These are phyloP conservation scores for Vanessa tameamea DNA, from an alignment of 1,140 invertebrate species.

Conservation along the genomic window DNA sequence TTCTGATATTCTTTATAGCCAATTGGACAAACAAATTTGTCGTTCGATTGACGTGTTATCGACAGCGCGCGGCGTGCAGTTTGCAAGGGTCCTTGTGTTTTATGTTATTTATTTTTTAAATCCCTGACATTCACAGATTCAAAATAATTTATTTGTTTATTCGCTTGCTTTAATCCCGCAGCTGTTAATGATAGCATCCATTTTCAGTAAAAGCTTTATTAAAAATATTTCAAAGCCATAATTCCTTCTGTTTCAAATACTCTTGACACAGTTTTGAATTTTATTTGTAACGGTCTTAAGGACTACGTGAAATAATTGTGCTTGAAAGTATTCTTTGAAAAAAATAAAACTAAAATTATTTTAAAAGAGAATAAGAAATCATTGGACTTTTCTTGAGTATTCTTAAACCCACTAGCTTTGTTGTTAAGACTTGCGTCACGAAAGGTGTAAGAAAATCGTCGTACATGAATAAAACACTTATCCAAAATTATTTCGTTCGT, in stretches of 20 bases:
- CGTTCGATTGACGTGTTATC: constrained; percentile 25
- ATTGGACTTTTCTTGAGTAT: not conserved
- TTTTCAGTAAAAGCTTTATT: not conserved
- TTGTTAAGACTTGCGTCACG: not conserved
- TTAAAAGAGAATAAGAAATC: not conserved
- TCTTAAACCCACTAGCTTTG: constrained; percentile 25
- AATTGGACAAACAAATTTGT: constrained; percentile 37
- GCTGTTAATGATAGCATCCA: too few species aligned
- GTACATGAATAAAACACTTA: not conserved
- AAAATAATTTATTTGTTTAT: not conserved
- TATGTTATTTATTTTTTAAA: not conserved
- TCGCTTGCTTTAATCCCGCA: too few species aligned
- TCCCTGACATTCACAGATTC: not conserved
- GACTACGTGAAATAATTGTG: constrained; percentile 5
- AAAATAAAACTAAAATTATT: constrained; percentile 5
- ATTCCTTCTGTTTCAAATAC: not conserved
- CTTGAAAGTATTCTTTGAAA: constrained; percentile 11
- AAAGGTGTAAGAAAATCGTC: not conserved
- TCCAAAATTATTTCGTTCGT: not conserved
- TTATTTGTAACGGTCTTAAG: not conserved
- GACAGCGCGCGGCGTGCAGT: constrained; percentile 14
- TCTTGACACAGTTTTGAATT: constrained; percentile 7
- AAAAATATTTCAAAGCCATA: not conserved
- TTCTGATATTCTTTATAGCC: constrained; percentile 28
- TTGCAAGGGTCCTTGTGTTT: constrained; percentile 1